These are phyloP conservation scores for Eira barbara DNA, from an alignment of 2,113 vertebrate species.

Conservation along the genomic window DNA sequence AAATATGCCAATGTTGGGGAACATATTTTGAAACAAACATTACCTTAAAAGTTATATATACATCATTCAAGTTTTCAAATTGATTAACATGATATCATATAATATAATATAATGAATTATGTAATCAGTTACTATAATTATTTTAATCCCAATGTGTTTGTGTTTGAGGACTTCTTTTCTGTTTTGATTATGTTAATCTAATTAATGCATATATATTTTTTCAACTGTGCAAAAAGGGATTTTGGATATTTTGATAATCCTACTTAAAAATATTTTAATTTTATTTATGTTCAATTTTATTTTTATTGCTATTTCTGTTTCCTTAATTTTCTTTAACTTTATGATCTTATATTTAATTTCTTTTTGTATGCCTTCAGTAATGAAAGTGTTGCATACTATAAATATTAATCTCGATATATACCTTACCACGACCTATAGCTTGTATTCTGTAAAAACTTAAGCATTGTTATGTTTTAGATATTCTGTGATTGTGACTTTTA, in stretches of 20 bases:
- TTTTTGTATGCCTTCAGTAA: not conserved
- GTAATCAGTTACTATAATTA: not conserved
- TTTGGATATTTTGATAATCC: not conserved
- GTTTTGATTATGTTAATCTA: not conserved
- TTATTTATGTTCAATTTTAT: not conserved
- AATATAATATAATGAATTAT: not conserved
- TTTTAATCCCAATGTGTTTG: not conserved
- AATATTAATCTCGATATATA: not conserved
- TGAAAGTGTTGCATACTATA: not conserved
- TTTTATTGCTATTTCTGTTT: not conserved
- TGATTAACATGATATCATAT: not conserved
- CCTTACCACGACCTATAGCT: not conserved
- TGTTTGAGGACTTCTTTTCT: not conserved
- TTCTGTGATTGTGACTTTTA: not conserved
- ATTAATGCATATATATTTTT: not conserved
- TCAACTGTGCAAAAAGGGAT: not conserved
- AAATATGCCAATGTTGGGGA: not conserved
- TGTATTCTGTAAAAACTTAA: not conserved
- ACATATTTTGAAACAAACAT: not conserved
- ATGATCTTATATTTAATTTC: not conserved
- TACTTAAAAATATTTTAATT: not conserved
- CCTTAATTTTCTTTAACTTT: not conserved
- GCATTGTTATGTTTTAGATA: not conserved
- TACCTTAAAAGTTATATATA: not conserved
- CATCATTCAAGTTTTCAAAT: not conserved